Conservation (phyloP, 2,113 vertebrate genomes). For the Nannospalax galili region DNA sequence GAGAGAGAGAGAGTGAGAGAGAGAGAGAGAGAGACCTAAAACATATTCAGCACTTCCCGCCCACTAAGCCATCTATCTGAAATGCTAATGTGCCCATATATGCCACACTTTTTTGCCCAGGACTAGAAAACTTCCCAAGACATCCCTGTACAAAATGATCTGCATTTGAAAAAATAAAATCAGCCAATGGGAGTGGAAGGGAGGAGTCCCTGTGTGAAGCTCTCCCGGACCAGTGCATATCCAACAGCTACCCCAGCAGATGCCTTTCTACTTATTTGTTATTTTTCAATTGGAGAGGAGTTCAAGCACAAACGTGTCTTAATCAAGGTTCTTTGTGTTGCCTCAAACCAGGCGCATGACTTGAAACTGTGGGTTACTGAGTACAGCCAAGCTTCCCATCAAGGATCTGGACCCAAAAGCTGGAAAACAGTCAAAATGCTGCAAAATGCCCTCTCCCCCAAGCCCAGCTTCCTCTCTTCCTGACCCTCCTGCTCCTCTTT, state of each 20-base stretch:
- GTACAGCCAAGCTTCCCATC: background rate
- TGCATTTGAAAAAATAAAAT: background rate
- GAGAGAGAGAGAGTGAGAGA: no score
- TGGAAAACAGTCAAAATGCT: background rate
- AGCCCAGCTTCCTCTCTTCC: background rate
- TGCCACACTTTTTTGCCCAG: background rate
- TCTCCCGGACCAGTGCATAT: no score
- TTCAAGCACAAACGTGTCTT: background rate
- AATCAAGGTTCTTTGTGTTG: slow-evolving; percentile 3
- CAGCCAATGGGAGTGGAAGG: background rate
- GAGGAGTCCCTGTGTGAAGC: background rate
- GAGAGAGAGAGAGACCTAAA: no score
- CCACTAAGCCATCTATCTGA: background rate
- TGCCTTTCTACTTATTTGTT: background rate
- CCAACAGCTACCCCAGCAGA: background rate
- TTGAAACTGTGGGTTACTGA: slow-evolving; percentile 2
- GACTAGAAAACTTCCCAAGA: background rate
- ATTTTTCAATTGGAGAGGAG: background rate
- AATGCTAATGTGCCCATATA: background rate
- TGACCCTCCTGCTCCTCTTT: background rate
- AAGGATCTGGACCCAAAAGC: background rate
- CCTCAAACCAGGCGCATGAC: background rate
- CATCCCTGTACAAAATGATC: background rate
- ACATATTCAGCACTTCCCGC: background rate
- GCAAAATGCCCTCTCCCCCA: background rate